Conservation (phyloP, 2,113 vertebrate genomes). For the Herpetotheres cachinnans region DNA sequence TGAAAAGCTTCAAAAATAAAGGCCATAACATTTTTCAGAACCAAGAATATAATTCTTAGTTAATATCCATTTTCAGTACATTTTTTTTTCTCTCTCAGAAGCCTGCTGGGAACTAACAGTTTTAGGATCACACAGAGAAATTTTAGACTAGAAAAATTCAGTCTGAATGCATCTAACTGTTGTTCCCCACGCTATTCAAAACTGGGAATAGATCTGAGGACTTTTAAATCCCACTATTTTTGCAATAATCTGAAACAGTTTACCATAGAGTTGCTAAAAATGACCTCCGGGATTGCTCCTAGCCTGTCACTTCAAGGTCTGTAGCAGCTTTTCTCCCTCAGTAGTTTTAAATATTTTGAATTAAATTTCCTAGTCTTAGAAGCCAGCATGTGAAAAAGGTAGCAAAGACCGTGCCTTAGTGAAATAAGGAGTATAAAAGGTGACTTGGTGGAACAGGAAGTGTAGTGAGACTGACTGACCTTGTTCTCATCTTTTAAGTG, state of each 20-base stretch:
- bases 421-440: neutral
- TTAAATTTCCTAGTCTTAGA: neutral
- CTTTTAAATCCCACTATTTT: neutral
- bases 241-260: neutral
- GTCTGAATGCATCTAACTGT: neutral
- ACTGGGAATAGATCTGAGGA: neutral
- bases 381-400: neutral
- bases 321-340: neutral
- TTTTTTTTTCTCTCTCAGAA: neutral
- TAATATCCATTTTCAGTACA: neutral
- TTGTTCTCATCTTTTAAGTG: neutral
- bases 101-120: neutral
- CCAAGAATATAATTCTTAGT: neutral
- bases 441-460: neutral
- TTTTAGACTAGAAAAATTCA: neutral
- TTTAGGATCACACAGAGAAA: neutral
- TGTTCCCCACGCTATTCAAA: accelerated
- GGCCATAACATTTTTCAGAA: neutral
- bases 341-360: neutral
- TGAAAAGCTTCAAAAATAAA: neutral
- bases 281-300: neutral
- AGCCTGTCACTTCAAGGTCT: neutral
- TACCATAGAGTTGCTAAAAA: neutral
- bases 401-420: neutral
- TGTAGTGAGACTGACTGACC: accelerated